These are phyloP conservation scores for Diabrotica balteata DNA, from an alignment of 2,888 invertebrate genomes.

Conservation along the genomic window DNA sequence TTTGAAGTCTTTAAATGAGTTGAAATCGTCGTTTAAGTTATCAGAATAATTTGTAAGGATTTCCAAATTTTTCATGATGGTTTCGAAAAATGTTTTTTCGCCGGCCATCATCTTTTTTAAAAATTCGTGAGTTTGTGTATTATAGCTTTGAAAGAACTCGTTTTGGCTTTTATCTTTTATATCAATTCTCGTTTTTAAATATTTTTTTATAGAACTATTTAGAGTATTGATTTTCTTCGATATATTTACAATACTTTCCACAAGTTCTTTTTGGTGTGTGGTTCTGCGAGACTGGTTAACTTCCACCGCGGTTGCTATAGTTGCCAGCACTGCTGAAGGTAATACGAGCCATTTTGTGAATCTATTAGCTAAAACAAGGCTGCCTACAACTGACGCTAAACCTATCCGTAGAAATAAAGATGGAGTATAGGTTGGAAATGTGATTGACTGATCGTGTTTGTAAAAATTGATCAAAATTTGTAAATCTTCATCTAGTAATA, in stretches of 20 bases:
- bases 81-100: slow-evolving; percentile 8
- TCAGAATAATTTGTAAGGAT: slow-evolving; percentile 23
- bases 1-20: slow-evolving; percentile 31
- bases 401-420: slow-evolving; percentile 34
- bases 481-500: slow-evolving; percentile 46
- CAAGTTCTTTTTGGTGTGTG: slow-evolving; percentile 23
- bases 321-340: slow-evolving; percentile 29
- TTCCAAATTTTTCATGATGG: slow-evolving; percentile 17
- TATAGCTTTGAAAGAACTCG: slow-evolving; percentile 7
- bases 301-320: slow-evolving; percentile 20
- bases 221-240: slow-evolving; percentile 35
- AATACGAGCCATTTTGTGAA: slow-evolving; percentile 28
- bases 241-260: slow-evolving; percentile 29
- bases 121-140: slow-evolving; percentile 23
- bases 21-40: slow-evolving; percentile 38
- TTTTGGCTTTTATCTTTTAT: slow-evolving; percentile 23
- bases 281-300: slow-evolving; percentile 13
- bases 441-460: slow-evolving; percentile 27
- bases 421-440: slow-evolving; percentile 24
- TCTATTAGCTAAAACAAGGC: slow-evolving; percentile 33
- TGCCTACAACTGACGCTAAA: slow-evolving; percentile 24
- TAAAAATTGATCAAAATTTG: slow-evolving; percentile 39
- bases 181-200: slow-evolving; percentile 39
- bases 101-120: slow-evolving; percentile 10
- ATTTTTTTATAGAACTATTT: slow-evolving; percentile 37